Base-by-base conservation (phyloP, 2,888 invertebrate species). In the Bhutanitis thaidina region DNA sequence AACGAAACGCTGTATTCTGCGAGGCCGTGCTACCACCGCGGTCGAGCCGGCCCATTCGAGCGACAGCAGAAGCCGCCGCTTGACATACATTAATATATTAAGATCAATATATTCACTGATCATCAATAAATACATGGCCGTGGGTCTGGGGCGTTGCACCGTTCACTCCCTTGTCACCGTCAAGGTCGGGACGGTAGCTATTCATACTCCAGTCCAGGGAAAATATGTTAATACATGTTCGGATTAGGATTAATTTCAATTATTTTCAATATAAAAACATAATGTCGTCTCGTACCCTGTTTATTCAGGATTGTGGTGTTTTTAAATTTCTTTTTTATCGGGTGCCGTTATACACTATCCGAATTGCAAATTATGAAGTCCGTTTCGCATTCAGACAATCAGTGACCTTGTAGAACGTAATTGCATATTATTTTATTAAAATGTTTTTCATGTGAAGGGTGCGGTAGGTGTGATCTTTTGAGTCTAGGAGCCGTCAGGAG, bases 331-430 rank as follows among this genome's bases (percentile, higher is more conserved):
- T 32, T 32, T 10, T 12, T 20, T 10, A n/a, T n/a, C n/a, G 1
- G 16, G 20, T 46, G 20, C 38, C 46, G 46, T 46, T 46, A 46
- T 16, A 13, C 20, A 16, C 32, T 47, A 47, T 29, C 13, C 20
- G 39, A 39, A 20, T 46, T 20, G 16, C 10, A 29, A 36, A 36
- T 36, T 7, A 9, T 30, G 20, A 20, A 20, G 2, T 20, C 3
- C 20, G 20, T n/a, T n/a, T n/a, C n/a, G n/a, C n/a, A n/a, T n/a
- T n/a, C n/a, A n/a, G n/a, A n/a, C n/a, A n/a, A n/a, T n/a, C n/a
- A n/a, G 5, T 20, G 20, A 20, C 20, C 20, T 20, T 20, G 20
- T 2, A 5, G 5, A 20, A 3, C 3, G 20, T n/a, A n/a, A n/a
- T n/a, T n/a, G n/a, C n/a, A n/a, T n/a, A n/a, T n/a, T n/a, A n/a